Base-by-base conservation (phyloP, 1,140 invertebrate genomes). In the Calosoma granatense region DNA sequence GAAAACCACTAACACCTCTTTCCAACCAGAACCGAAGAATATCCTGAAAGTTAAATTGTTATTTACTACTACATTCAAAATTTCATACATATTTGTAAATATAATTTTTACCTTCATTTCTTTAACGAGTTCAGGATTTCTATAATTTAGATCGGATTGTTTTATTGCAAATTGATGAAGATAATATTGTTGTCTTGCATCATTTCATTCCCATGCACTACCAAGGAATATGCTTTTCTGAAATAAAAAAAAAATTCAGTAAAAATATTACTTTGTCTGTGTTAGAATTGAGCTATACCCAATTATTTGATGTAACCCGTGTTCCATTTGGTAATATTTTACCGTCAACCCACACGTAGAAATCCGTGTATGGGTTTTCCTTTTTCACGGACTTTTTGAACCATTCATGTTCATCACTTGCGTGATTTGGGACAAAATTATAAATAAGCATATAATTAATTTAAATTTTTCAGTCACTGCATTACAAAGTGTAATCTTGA, bases 81-180 rank as follows among this genome's bases (percentile, higher is more conserved):
- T 53, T 43, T 55, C 51, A 56, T 54, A 58, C 1, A 3, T 22
- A 21, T 55, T 20, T 2, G 70, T 74, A 12, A 88, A 64, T 23
- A 86, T 74, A 43, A n/a, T n/a, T n/a, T n/a, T n/a, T n/a, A 80
- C 80, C 69, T 84, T 81, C 74, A 90, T 81, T 63, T 82, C 81
- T 60, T 81, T 66, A 0, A 77, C 71, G 1, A 90, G 79, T 39
- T 67, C 64, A 2, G 74, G 69, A 65, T 83, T 82, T 14, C 80
- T 72, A 64, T 83, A 86, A 70, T 91, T 90, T 0, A 91, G 72
- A 65, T 91, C 88, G 0, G 88, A 87, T 65, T 89, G 86, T 41
- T 81, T 78, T 53, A 72, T 72, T 0, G 78, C 70, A 65, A 88
- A 89, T 61, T 87, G 81, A 69, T 89, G 87, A 1, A 86, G 72